Evolutionary conservation across 1,140 invertebrate genomes (phyloP), one percentile per base, ranked within the genome.

Genomic region (Bombus turneri): DNA sequence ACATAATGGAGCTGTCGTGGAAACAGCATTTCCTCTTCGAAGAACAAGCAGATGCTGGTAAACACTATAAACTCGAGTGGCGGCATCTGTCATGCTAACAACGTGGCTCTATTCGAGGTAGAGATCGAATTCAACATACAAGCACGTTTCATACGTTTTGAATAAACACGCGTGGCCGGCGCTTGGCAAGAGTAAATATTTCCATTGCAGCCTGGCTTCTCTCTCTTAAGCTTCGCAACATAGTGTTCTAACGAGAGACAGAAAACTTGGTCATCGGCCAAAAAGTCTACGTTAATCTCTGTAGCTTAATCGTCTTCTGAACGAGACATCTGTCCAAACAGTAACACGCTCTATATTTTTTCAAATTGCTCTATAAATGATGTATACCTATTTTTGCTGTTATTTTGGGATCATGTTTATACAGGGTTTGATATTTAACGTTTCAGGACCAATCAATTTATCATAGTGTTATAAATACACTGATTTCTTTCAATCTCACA

Each of bases 141-240:
- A 78, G n/a, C 62, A 9, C 41, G 34, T n/a, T 68, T 9, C 72
- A 10, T 68, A 47, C 15, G 73, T 53, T 69, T 47, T 43, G 59
- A 41, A 47, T 78, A 84, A 84, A 78, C 64, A 84, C 47, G 41
- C 62, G 34, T n/a, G 6, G 43, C 41, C 25, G 31, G 12, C 28
- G 74, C 74, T 25, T 22, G 9, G 9, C 28, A 25, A 4, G 43
- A 28, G 43, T 84, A 78, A 84, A 84, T 84, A 84, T 84, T 84
- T 78, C 75, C 82, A 34, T 83, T 83, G 77, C 75, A n/a, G 69
- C n/a, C 47, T 22, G 47, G 34, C 10, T 6, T 13, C 74, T 59
- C 75, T 57, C 47, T 59, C 75, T 68, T 43, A 41, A 68, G 39
- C 62, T 13, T 66, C 1, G 41, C 28, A 34, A 31, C 37, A 69